Evolutionary conservation across 1,140 invertebrate species (phyloP).

Genomic region (Conopomorpha cramerella): DNA sequence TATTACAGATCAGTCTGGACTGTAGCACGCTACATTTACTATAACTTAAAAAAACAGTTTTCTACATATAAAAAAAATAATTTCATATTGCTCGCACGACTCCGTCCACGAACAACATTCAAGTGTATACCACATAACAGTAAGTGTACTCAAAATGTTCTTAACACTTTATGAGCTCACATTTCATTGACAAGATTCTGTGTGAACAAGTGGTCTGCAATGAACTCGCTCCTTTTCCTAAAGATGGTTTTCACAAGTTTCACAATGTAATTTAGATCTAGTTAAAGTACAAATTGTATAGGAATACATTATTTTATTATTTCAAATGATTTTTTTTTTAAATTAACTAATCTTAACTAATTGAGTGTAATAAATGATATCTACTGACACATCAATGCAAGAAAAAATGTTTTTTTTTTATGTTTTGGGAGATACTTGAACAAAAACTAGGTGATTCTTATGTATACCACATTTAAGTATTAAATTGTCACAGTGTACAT

Average conservation of each 20-base stretch:
- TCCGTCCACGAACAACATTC: conserved; percentile 49
- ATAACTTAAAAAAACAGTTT: conserved; percentile 42
- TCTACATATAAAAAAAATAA: conserved; percentile 42
- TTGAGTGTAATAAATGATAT: conserved; percentile 37
- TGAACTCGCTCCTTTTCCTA: conserved; percentile 45
- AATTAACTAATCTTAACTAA: conserved; percentile 57
- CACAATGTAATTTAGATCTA: conserved; percentile 58
- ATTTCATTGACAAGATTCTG: conserved; percentile 42
- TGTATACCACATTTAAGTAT: too few relatives aligned
- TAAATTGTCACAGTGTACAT: too few relatives aligned
- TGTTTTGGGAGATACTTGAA: too few relatives aligned
- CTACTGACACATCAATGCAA: conserved; percentile 51
- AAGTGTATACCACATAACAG: conserved; percentile 39
- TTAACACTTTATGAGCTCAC: conserved; percentile 44
- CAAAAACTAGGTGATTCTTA: too few relatives aligned
- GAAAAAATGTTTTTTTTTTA: conserved; percentile 35
- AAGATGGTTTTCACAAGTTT: conserved; percentile 54
- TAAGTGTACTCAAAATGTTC: conserved; percentile 49
- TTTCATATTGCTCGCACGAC: conserved; percentile 42
- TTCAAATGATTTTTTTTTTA: conserved; percentile 40
- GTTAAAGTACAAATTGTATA: conserved; percentile 59
- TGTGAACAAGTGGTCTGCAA: conserved; percentile 32
- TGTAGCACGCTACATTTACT: conserved; percentile 52
- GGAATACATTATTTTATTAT: conserved; percentile 53
- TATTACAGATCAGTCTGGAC: conserved; percentile 34